Base-by-base conservation (phyloP, 1,140 invertebrate genomes). In the Papilio polytes region DNA sequence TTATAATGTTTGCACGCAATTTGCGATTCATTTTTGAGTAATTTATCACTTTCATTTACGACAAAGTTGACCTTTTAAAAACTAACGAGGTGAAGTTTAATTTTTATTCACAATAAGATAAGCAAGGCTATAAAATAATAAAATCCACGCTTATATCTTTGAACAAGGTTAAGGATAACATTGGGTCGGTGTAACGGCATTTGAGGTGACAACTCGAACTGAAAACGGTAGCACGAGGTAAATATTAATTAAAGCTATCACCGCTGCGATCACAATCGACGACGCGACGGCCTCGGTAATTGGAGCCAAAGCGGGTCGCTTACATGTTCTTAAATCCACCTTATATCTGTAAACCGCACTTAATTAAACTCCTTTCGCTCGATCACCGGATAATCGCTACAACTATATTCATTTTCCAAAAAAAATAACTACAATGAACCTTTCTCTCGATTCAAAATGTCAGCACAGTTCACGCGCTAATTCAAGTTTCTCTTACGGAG, bases 191-290 rank as follows among this genome's bases (percentile, higher is more conserved):
- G 20, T 93, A 93, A 93, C 92, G 91, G 91, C 85, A 88, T 80
- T 59, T 36, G 51, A 66, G 83, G 85, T 86, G 85, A 87, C 86
- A 84, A 86, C 83, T 85, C 78, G 81, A 86, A 91, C 86, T 81
- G 86, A 90, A 90, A 88, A 92, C 88, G 86, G 88, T 90, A 92
- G 88, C 88, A 86, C 85, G 88, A 93, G 86, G 83, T 91, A 87
- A 88, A 92, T 89, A 84, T 93, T 93, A 93, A 94, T 92, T 92
- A 92, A 90, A 84, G 90, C 82, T 88, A 90, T 91, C 88, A 87
- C 70, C 81, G 80, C 81, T 88, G 87, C 87, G 89, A 92, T 91
- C 90, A 82, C 82, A 83, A 82, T 85, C 82, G 41, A 85, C 81
- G 85, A 81, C 74, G 86, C 84, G 84, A 86, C 80, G 74, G 78